Conservation (phyloP, 2,888 invertebrate species). For the Gerris lacustris region DNA sequence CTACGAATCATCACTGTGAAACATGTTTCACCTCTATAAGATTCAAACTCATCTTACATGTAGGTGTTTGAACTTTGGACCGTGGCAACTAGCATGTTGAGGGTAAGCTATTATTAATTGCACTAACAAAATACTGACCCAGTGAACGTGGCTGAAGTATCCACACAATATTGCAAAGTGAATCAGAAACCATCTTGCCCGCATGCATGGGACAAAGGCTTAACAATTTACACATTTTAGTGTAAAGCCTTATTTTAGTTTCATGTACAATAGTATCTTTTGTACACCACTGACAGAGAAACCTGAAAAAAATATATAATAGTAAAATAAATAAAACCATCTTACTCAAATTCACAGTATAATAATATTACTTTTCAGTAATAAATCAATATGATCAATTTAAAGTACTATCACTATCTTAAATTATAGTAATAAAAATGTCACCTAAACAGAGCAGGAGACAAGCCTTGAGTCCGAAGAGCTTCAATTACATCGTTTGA, state of each 20-base stretch:
- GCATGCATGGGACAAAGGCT: neutral
- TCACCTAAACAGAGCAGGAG: conserved; percentile 13
- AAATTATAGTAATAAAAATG: too few relatives aligned
- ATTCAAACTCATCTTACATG: too few relatives aligned
- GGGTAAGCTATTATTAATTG: too few relatives aligned
- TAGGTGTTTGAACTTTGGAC: too few relatives aligned
- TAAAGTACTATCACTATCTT: too few relatives aligned
- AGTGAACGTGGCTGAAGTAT: conserved; percentile 20
- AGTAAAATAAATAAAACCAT: neutral
- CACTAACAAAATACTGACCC: conserved; percentile 13
- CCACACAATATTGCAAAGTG: conserved; percentile 22
- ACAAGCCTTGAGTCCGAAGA: conserved; percentile 11
- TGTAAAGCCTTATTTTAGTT: neutral
- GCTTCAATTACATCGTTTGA: neutral
- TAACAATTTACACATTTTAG: conserved; percentile 3
- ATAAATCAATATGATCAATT: too few relatives aligned
- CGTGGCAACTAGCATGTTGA: too few relatives aligned
- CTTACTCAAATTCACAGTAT: neutral
- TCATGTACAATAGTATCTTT: neutral
- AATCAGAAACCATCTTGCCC: conserved; percentile 12
- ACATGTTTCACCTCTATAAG: too few relatives aligned
- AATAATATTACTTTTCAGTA: neutral
- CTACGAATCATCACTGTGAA: too few relatives aligned
- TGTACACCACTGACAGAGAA: neutral
- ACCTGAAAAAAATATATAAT: conserved; percentile 4